A percentile compares a stretch with the other conserved stretches of the same genome.
These are phyloP conservation scores for Sinella curviseta DNA, from an alignment of 1,140 invertebrate genomes.

Conservation along the genomic window DNA sequence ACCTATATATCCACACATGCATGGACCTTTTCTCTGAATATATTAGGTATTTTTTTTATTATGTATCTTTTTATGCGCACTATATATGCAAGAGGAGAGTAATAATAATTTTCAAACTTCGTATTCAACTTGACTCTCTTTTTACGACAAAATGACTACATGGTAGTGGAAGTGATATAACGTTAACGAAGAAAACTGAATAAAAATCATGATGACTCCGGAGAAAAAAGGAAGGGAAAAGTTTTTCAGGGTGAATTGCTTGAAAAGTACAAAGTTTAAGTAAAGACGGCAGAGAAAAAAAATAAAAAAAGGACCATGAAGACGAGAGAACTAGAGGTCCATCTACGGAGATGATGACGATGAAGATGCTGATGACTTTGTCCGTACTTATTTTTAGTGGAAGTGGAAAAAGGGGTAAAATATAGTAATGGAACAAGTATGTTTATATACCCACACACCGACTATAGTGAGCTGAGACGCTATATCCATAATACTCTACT, in stretches of 20 bases:
- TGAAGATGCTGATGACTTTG: neutral
- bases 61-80: neutral
- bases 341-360: too few species aligned
- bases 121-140: neutral
- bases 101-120: neutral
- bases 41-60: neutral
- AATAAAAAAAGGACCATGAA: neutral
- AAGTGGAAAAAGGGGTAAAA: neutral
- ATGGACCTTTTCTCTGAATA: too few species aligned
- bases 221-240: neutral
- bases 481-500: too few species aligned
- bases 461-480: too few species aligned
- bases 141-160: neutral
- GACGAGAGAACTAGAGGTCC: neutral
- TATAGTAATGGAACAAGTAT: neutral
- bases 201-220: neutral
- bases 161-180: neutral
- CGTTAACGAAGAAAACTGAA: neutral
- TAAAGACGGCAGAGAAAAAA: neutral
- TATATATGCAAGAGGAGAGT: neutral
- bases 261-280: neutral
- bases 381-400: neutral
- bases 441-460: constrained; percentile 25
- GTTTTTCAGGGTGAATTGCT: neutral
- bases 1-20: too few species aligned